A percentile compares a stretch with the other conserved stretches of the same genome.
phyloP scores from a whole-genome alignment of 2,888 invertebrate genomes.

The Stegana nigrithorax region DNA sequence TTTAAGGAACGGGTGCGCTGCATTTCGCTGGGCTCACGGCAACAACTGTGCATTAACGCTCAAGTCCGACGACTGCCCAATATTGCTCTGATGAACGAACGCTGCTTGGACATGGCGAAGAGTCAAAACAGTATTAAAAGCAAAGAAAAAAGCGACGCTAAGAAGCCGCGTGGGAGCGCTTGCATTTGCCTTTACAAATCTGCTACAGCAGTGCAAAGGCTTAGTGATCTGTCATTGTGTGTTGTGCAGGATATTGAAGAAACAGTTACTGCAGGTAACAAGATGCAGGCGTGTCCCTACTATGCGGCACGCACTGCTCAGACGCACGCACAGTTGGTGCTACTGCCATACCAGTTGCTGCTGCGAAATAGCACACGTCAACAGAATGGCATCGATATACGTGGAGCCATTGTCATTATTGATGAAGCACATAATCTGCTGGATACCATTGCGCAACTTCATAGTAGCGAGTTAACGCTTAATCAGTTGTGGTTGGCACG shows the following conservation, averaged over 20 bases:
- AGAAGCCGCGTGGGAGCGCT: slow-evolving; percentile 73
- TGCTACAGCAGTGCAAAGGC: slow-evolving; percentile 70
- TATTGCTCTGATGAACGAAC: slow-evolving; percentile 88
- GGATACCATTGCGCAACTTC: slow-evolving; percentile 88
- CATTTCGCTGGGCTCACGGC: slow-evolving; percentile 89
- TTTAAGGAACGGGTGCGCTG: slow-evolving; percentile 79
- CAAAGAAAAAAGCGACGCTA: slow-evolving; percentile 58
- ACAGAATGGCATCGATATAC: slow-evolving; percentile 75
- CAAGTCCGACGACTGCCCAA: slow-evolving; percentile 80
- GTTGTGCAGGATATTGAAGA: slow-evolving; percentile 91
- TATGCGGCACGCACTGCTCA: slow-evolving; percentile 88
- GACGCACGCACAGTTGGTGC: slow-evolving; percentile 83
- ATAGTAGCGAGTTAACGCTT: slow-evolving; percentile 80
- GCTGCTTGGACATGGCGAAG: slow-evolving; percentile 78
- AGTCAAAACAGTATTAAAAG: slow-evolving; percentile 51
- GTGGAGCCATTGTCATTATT: slow-evolving; percentile 84
- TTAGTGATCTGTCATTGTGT: slow-evolving; percentile 75
- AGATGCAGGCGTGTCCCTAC: slow-evolving; percentile 89
- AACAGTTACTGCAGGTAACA: slow-evolving; percentile 76
- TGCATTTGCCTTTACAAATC: background rate
- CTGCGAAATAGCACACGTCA: slow-evolving; percentile 82
- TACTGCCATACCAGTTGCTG: slow-evolving; percentile 83
- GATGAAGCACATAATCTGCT: slow-evolving; percentile 98
- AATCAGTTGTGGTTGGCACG: slow-evolving; percentile 76
- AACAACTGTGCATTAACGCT: slow-evolving; percentile 90